Conservation (phyloP, 2,113 vertebrate genomes). For the Pogona vitticeps region DNA sequence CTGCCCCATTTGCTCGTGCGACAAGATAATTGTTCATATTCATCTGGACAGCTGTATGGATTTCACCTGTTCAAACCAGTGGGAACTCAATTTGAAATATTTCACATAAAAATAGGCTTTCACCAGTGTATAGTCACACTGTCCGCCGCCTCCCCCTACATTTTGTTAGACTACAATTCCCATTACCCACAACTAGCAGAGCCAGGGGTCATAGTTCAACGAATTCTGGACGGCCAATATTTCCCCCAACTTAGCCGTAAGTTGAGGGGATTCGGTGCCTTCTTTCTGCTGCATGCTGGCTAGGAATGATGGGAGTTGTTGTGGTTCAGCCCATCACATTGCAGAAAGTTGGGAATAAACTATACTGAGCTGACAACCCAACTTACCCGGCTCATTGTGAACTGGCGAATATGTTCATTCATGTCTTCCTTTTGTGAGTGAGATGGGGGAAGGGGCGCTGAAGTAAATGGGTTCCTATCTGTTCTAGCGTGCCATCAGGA, state of each 20-base stretch:
- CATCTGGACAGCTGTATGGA: no score
- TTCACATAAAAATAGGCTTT: no score
- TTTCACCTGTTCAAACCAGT: no score
- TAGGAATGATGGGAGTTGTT: not conserved
- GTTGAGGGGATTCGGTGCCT: not conserved
- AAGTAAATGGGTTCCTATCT: not conserved
- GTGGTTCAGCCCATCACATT: not conserved
- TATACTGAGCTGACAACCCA: not conserved
- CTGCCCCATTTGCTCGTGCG: no score
- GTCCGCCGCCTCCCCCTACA: not conserved
- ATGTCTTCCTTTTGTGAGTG: not conserved
- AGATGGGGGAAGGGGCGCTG: not conserved
- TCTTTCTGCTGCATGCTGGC: not conserved
- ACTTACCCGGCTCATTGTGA: not conserved
- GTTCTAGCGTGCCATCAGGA: constrained; percentile 13
- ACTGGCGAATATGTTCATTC: not conserved
- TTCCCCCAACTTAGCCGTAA: not conserved
- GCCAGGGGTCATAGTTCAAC: not conserved
- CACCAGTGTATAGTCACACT: no score
- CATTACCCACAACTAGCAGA: not conserved
- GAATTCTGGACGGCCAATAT: not conserved
- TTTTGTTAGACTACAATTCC: not conserved
- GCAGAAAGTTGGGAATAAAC: not conserved
- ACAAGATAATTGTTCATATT: no score
- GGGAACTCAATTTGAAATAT: no score